Conservation (phyloP, 2,888 invertebrate genomes). For the Leptopilina syphax region DNA sequence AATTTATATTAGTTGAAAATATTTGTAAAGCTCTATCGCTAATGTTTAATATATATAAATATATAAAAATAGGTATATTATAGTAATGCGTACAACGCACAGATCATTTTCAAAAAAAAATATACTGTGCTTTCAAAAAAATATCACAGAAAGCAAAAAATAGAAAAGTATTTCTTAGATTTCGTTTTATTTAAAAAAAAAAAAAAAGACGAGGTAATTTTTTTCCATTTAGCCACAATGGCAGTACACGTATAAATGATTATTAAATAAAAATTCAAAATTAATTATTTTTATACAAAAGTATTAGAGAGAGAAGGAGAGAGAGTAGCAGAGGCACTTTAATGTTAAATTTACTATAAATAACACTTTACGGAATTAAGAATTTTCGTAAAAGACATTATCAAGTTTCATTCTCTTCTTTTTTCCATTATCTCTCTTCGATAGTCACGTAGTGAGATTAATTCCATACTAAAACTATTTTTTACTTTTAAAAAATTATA, state of each 20-base stretch:
- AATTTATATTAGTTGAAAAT: conserved; percentile 20
- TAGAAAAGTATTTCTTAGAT: not conserved
- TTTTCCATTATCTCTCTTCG: not conserved
- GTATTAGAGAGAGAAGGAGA: not conserved
- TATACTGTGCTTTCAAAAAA: conserved; percentile 5
- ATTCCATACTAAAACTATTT: not conserved
- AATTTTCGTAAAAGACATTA: not conserved
- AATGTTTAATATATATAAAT: not conserved
- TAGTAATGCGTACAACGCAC: conserved; percentile 25
- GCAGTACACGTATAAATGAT: conserved; percentile 8
- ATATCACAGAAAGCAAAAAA: not conserved
- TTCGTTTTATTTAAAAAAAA: not conserved
- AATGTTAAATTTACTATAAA: conserved; percentile 1
- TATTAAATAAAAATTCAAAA: conserved; percentile 16
- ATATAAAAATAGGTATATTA: no score
- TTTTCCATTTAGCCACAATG: conserved; percentile 1
- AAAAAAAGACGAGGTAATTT: conserved; percentile 4
- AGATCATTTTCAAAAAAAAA: conserved; percentile 11
- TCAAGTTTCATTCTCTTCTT: not conserved
- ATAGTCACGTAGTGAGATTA: not conserved
- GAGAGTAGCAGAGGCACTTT: conserved; percentile 15
- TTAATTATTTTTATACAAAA: conserved; percentile 35
- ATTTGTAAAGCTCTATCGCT: conserved; percentile 1
- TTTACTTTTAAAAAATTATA: not conserved
- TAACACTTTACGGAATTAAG: not conserved